Base-by-base conservation (phyloP, 2,797 vertebrate genomes). In the Cheirogaleus major region DNA sequence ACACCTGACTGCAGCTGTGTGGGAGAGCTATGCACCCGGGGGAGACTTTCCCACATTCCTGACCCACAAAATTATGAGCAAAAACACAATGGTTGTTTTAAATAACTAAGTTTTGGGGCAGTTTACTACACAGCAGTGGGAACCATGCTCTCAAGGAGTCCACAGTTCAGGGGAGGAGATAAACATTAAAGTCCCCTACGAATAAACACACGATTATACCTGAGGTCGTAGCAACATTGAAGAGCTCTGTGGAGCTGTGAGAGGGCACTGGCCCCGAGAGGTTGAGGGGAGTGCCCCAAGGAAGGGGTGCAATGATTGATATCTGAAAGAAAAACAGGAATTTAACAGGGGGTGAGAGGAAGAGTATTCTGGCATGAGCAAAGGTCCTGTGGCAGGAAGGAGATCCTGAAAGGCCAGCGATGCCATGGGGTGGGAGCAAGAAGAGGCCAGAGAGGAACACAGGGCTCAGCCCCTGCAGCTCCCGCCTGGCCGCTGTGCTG, bases 311-410 rank as follows among this genome's bases (percentile, higher is more conserved):
- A 59, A 0, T 6, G 50, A 22, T 5, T 70, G 32, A 48, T 43
- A 50, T 38, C 43, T 65, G 20, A 38, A 35, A 22, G 38, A 59
- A 41, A 55, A 22, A 11, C 8, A 32, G 27, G 48, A 45, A 7
- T 59, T 45, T 75, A 38, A 17, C 2, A 17, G 25, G 4, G 3
- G 18, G 13, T 0, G 3, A 57, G 38, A 41, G 13, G 7, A 78
- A 52, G 57, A 5, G 17, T 12, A 45, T 45, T 20, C n/a, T 25
- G 75, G 43, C n/a, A 20, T 0, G 5, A 59, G 81, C 81, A 75
- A 93, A 95, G 48, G 23, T 52, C 95, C 93, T 72, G 92, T 18
- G 72, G 88, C 23, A 25, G 88, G 73, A 76, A 79, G 48, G 35
- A 65, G 61, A 59, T 22, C 0, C 22, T 4, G 13, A 13, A 65